These are phyloP conservation scores for Caenorhabditis japonica DNA, from an alignment of 2,888 invertebrate genomes.

Conservation along the genomic window DNA sequence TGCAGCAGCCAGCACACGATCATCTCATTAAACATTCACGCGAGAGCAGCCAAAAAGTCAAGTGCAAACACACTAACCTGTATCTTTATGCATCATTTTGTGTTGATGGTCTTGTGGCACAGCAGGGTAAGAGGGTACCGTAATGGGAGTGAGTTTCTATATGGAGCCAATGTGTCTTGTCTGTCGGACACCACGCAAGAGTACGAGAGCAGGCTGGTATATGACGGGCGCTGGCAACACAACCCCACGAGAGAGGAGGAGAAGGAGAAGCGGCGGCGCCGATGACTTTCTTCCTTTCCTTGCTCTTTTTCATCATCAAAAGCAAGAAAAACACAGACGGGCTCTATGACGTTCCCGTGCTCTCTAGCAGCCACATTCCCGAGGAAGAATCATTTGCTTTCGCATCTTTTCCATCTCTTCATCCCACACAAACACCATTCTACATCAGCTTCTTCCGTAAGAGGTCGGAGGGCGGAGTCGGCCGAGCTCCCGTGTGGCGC, in stretches of 20 bases:
- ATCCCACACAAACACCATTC: not conserved
- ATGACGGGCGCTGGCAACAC: constrained; percentile 50
- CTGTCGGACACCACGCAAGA: constrained; percentile 52
- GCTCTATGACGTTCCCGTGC: constrained; percentile 35
- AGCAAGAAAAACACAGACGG: constrained; percentile 51
- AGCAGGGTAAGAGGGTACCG: constrained; percentile 1
- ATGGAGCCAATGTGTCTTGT: constrained; percentile 40
- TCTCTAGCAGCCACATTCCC: constrained; percentile 27
- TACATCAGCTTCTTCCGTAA: constrained; percentile 42
- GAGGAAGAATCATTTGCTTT: constrained; percentile 31
- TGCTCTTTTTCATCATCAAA: constrained; percentile 17
- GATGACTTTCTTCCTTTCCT: constrained; percentile 5
- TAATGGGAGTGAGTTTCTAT: not conserved
- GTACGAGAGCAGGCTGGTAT: constrained; percentile 54
- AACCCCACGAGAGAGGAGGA: constrained; percentile 11
- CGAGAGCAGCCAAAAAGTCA: constrained; percentile 42
- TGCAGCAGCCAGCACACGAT: constrained; percentile 10
- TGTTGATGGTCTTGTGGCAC: not conserved
- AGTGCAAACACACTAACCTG: constrained; percentile 54
- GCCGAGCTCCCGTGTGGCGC: constrained; percentile 20
- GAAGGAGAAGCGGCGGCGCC: constrained; percentile 7
- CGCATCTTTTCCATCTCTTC: constrained; percentile 40
- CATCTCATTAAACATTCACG: constrained; percentile 53
- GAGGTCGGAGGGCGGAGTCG: constrained; percentile 54
- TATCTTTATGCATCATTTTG: constrained; percentile 53